phyloP scores from a whole-genome alignment of 2,888 invertebrate species.

The Camptogramma bilineatum region DNA sequence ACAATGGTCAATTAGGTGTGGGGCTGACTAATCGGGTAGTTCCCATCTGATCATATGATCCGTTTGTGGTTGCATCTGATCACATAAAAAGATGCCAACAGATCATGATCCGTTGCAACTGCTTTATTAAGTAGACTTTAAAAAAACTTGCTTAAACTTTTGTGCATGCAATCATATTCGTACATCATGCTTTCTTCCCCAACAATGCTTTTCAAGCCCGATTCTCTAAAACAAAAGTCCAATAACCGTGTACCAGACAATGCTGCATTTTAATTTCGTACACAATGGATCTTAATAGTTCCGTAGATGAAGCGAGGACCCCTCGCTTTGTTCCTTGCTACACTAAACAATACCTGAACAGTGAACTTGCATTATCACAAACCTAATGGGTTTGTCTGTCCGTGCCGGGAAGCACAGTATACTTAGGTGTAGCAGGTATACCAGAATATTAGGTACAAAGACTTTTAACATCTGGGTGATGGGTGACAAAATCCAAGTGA shows the following conservation, averaged over 20 bases:
- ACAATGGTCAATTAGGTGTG: no score
- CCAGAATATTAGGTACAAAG: not conserved
- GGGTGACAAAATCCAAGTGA: no score
- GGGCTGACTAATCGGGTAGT: no score
- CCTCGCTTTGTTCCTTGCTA: slow-evolving; percentile 71
- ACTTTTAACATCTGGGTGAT: no score
- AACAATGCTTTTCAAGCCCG: slow-evolving; percentile 35
- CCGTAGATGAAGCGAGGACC: slow-evolving; percentile 79
- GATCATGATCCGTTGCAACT: no score
- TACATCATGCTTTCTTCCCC: slow-evolving; percentile 7
- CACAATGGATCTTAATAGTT: slow-evolving; percentile 81
- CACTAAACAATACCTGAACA: slow-evolving; percentile 81
- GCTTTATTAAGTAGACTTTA: no score
- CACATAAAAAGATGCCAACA: no score
- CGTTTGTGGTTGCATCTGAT: no score
- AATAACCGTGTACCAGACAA: slow-evolving; percentile 71
- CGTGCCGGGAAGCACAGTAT: slow-evolving; percentile 44
- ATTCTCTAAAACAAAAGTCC: slow-evolving; percentile 63
- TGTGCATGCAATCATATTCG: not conserved
- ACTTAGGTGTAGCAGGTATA: slow-evolving; percentile 3
- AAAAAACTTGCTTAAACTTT: not conserved
- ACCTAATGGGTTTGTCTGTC: slow-evolving; percentile 82
- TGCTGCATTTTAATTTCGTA: slow-evolving; percentile 83
- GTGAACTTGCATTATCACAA: slow-evolving; percentile 83
- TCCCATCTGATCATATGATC: no score